Percentiles rank a stretch among this genome's conserved stretches.
These are phyloP conservation scores for Aphidius gifuensis DNA, from an alignment of 1,140 invertebrate species.

Conservation along the genomic window DNA sequence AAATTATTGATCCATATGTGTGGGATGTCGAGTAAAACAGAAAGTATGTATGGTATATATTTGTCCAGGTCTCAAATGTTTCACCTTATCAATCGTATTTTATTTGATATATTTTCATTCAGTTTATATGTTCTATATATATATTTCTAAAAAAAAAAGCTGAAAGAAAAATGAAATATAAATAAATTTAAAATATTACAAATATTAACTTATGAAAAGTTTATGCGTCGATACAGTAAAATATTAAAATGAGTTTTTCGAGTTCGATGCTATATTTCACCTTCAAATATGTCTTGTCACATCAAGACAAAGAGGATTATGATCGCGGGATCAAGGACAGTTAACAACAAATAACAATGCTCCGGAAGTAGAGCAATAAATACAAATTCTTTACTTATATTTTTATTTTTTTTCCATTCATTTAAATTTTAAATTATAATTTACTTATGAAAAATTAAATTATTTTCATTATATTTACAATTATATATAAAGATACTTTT, in stretches of 20 bases:
- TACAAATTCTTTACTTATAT: conserved; percentile 4
- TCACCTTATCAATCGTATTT: too few relatives aligned
- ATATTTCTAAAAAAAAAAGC: too few relatives aligned
- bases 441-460: conserved; percentile 2
- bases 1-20: too few relatives aligned
- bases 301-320: conserved; percentile 15
- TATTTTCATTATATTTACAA: neutral
- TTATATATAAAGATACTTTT: conserved; percentile 7
- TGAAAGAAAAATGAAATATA: too few relatives aligned
- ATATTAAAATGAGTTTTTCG: conserved; percentile 20
- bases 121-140: too few relatives aligned
- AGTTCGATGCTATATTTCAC: conserved; percentile 20
- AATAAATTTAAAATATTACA: too few relatives aligned
- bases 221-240: neutral
- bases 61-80: too few relatives aligned
- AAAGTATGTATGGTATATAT: too few relatives aligned
- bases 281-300: conserved; percentile 6
- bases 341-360: conserved; percentile 12
- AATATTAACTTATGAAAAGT: too few relatives aligned
- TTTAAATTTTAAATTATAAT: neutral
- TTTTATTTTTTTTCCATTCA: conserved; percentile 8
- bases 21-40: too few relatives aligned
- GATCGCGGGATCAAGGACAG: conserved; percentile 21
- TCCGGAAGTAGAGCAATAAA: conserved; percentile 13
- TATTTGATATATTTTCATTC: too few relatives aligned